These are phyloP conservation scores for Anticlea derivata DNA, from an alignment of 2,888 invertebrate species.

Conservation along the genomic window DNA sequence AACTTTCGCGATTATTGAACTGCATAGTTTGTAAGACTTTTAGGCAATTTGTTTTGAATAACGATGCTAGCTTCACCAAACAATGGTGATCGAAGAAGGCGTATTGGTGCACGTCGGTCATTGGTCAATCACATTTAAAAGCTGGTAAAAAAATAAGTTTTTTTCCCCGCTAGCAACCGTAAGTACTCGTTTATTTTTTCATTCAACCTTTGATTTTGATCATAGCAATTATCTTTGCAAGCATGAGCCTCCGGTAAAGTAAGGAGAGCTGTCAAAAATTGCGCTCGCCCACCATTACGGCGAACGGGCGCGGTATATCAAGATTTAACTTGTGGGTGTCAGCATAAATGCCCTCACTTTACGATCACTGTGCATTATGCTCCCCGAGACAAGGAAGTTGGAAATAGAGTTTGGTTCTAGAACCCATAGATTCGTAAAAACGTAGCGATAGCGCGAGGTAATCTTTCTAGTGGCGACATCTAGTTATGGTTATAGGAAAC, in stretches of 20 bases:
- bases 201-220: background rate
- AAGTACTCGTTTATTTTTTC: too few relatives aligned
- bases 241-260: constrained; percentile 82
- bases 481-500: constrained; percentile 36
- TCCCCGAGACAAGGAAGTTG: constrained; percentile 93
- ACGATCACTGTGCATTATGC: constrained; percentile 94
- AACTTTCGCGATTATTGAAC: too few relatives aligned
- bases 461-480: constrained; percentile 58
- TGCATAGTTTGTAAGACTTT: too few relatives aligned
- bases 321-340: constrained; percentile 85
- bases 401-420: fast-evolving
- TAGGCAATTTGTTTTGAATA: too few relatives aligned
- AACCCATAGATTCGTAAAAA: background rate
- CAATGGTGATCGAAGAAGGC: too few relatives aligned
- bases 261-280: constrained; percentile 91
- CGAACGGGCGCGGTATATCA: constrained; percentile 84
- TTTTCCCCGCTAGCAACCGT: too few relatives aligned
- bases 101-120: too few relatives aligned
- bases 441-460: constrained; percentile 55
- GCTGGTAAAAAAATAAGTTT: too few relatives aligned
- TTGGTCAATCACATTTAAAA: too few relatives aligned
- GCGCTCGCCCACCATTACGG: constrained; percentile 85
- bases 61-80: too few relatives aligned
- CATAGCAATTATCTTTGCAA: background rate
- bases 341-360: constrained; percentile 94